Percentiles rank a stretch among this genome's conserved stretches.
These are phyloP conservation scores for Coelopa frigida DNA, from an alignment of 1,140 invertebrate genomes.

Conservation along the genomic window DNA sequence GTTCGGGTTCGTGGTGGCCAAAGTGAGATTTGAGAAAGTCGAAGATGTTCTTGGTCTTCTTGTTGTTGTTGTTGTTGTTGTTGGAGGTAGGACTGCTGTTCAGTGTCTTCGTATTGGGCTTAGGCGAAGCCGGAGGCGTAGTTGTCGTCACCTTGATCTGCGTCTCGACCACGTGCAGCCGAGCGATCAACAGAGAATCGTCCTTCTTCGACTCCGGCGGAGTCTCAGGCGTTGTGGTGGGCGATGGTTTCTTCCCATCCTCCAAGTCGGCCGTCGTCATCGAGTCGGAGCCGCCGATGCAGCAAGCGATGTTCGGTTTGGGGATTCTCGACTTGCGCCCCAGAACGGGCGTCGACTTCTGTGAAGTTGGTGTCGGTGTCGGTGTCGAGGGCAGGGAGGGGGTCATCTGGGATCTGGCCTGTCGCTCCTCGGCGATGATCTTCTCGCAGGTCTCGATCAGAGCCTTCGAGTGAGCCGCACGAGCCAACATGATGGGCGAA, in stretches of 20 bases:
- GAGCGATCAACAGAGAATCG: slow-evolving; percentile 27
- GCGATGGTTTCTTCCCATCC: background rate
- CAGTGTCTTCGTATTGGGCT: slow-evolving; percentile 6
- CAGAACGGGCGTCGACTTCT: slow-evolving; percentile 16
- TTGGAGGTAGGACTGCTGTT: background rate
- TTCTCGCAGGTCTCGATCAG: slow-evolving; percentile 37
- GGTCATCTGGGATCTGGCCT: slow-evolving; percentile 34
- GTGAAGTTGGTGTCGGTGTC: slow-evolving; percentile 16
- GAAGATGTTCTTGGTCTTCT: slow-evolving; percentile 42
- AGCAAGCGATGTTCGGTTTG: slow-evolving; percentile 34
- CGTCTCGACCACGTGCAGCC: slow-evolving; percentile 35
- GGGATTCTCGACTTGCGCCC: slow-evolving; percentile 36
- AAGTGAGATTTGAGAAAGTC: slow-evolving; percentile 41
- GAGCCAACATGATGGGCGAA: slow-evolving; percentile 26
- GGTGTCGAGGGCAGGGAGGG: slow-evolving; percentile 8
- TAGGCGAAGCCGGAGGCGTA: slow-evolving; percentile 21
- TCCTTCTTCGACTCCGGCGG: background rate
- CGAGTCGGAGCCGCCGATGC: slow-evolving; percentile 28
- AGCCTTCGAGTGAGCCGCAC: slow-evolving; percentile 36
- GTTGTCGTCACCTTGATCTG: slow-evolving; percentile 35
- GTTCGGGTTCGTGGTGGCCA: slow-evolving; percentile 22
- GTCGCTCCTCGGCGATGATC: slow-evolving; percentile 37
- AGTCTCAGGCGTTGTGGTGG: background rate
- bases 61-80: slow-evolving; percentile 16
- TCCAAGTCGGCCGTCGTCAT: slow-evolving; percentile 22